These are phyloP conservation scores for Campoplex nolae DNA, from an alignment of 2,888 invertebrate species.

Conservation along the genomic window DNA sequence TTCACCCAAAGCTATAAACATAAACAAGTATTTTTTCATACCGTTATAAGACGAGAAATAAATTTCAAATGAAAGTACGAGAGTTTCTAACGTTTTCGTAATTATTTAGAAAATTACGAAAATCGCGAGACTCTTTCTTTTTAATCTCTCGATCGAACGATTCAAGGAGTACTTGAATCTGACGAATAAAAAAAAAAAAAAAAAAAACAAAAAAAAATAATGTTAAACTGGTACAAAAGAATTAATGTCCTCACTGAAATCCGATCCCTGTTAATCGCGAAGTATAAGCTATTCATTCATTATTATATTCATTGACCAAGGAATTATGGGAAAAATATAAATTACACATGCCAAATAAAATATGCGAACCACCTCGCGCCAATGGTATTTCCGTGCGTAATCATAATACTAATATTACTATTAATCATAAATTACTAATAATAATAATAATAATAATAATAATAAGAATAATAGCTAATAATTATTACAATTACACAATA, in stretches of 20 bases:
- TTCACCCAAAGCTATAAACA: slow-evolving; percentile 14
- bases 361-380: slow-evolving; percentile 76
- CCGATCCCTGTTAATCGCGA: slow-evolving; percentile 64
- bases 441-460: slow-evolving; percentile 72
- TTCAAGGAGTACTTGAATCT: slow-evolving; percentile 68
- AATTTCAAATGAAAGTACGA: slow-evolving; percentile 66
- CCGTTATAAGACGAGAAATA: slow-evolving; percentile 45
- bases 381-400: slow-evolving; percentile 73
- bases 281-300: slow-evolving; percentile 46
- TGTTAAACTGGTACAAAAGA: slow-evolving; percentile 69
- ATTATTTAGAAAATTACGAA: slow-evolving; percentile 5
- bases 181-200: too few relatives aligned
- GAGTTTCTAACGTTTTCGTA: neutral
- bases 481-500: slow-evolving; percentile 56
- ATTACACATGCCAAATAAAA: slow-evolving; percentile 52
- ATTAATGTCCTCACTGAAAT: slow-evolving; percentile 49
- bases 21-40: slow-evolving; percentile 57
- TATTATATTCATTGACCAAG: slow-evolving; percentile 68
- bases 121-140: slow-evolving; percentile 5
- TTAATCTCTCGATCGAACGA: slow-evolving; percentile 55
- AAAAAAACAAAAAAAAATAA: neutral
- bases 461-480: slow-evolving; percentile 50
- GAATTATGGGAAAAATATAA: slow-evolving; percentile 47
- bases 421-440: slow-evolving; percentile 36
- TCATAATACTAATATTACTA: slow-evolving; percentile 48